phyloP scores from a whole-genome alignment of 2,888 invertebrate genomes.

The Junonia oenone region DNA sequence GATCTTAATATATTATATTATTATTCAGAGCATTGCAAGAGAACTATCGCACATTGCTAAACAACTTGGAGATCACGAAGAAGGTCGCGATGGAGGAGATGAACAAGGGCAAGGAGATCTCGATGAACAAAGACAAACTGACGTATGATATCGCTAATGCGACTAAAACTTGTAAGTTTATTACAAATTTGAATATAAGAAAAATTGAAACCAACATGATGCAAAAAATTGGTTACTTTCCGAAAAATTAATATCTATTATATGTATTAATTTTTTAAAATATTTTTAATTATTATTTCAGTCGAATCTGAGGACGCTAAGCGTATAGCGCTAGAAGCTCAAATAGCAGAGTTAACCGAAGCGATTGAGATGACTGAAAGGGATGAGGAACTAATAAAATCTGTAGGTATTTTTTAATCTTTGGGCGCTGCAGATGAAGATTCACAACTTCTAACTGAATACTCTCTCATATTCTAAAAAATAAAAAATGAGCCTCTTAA shows the following conservation, averaged over 20 bases:
- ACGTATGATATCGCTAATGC: constrained; percentile 74
- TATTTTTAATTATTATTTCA: constrained; percentile 32
- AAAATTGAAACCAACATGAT: background rate
- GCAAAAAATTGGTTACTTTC: background rate
- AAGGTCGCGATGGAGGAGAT: constrained; percentile 83
- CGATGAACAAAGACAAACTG: constrained; percentile 79
- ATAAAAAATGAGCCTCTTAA: no score
- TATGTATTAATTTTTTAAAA: background rate
- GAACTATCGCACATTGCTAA: constrained; percentile 72
- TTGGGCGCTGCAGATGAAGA: no score
- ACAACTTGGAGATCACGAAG: constrained; percentile 83
- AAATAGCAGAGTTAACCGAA: constrained; percentile 75
- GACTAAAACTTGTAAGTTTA: constrained; percentile 54
- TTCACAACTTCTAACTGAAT: no score
- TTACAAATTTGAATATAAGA: background rate
- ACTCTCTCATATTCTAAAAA: no score
- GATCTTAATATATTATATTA: no score
- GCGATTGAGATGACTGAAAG: constrained; percentile 81
- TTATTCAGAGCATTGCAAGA: constrained; percentile 82
- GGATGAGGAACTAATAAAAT: constrained; percentile 77
- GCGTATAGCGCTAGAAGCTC: constrained; percentile 67
- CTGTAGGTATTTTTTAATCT: constrained; percentile 39
- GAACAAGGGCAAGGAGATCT: constrained; percentile 82
- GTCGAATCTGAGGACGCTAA: constrained; percentile 77
- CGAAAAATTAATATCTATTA: no score